These are phyloP conservation scores for Zoanthus gigantus DNA, from an alignment of 92 coral and sea anemone species.

Conservation along the genomic window DNA sequence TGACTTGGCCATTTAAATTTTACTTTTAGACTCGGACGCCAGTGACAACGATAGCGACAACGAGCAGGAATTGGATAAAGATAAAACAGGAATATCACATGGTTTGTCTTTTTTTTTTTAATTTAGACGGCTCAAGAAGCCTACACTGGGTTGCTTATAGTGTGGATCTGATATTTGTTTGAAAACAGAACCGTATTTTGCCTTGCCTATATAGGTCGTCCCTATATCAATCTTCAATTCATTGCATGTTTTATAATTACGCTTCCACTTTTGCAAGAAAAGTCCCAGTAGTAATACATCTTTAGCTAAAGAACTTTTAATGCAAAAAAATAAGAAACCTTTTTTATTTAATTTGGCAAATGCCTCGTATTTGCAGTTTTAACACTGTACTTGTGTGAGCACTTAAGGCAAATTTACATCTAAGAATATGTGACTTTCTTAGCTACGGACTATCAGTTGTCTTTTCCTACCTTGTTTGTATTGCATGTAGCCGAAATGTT, in stretches of 20 bases:
- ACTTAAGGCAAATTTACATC: not conserved
- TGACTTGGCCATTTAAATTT: too few species aligned
- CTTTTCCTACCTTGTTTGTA: not conserved
- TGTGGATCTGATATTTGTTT: not conserved
- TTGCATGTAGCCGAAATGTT: not conserved
- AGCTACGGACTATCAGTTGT: not conserved
- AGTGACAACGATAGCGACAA: not conserved
- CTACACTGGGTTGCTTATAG: not conserved
- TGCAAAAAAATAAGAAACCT: not conserved
- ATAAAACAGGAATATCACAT: not conserved
- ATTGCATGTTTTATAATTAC: not conserved
- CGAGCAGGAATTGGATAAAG: not conserved
- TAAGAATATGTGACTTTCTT: not conserved
- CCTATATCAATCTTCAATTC: not conserved
- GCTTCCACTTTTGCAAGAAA: not conserved
- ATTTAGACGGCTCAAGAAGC: not conserved
- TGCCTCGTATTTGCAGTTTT: not conserved
- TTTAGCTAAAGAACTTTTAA: not conserved
- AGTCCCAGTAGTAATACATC: not conserved
- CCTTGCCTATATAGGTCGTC: not conserved
- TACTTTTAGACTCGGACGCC: too few species aligned
- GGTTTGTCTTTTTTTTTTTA: not conserved
- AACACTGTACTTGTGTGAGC: not conserved
- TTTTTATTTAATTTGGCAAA: not conserved
- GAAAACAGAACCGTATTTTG: not conserved